Base-by-base conservation (phyloP, 2,888 invertebrate species). In the Nemotelus nigrinus region DNA sequence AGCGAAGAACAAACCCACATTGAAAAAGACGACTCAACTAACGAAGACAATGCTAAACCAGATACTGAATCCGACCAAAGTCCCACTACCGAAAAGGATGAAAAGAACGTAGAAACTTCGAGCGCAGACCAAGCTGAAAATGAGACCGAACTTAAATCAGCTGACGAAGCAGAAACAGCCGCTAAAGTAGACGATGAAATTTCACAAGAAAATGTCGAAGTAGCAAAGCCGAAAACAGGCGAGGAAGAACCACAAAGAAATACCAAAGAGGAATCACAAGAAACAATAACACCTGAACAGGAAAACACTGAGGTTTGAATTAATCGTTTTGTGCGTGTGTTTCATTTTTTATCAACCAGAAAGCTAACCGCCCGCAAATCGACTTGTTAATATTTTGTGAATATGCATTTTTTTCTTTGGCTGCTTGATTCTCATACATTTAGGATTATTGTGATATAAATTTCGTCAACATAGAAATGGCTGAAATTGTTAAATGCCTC, bases 231-330 rank as follows among this genome's bases (percentile, higher is more conserved):
- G 45, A 39, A 41, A 25, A 25, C 10, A 50, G 76, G 44, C n/a
- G 25, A 53, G 2, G 25, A 64, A 43, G 60, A 47, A 53, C 5
- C 41, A 55, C 1, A 3, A 10, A 8, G 64, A 50, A 72, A 65
- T n/a, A 3, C 76, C 39, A 71, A 75, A 55, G 43, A 48, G 43
- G 41, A 43, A 72, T 39, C 48, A 41, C 39, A 43, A 65, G 58
- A 75, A 74, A 70, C 72, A 68, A n/a, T 5, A 10, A 67, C 76
- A 67, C 72, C 77, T 71, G 47, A 50, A 77, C 78, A 77, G 77
- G 76, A 77, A 65, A 80, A 78, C 80, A 80, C 80, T 76, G 79
- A 80, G 70, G 79, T 76, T 79, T 78, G 80, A 65, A 53, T n/a
- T 39, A 50, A 48, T 48, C 25, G 6, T 63, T 63, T 63, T 63